Percentiles rank a stretch among this genome's conserved stretches.
Evolutionary conservation across 1,140 invertebrate genomes (phyloP).

Genomic region (Euwallacea fornicatus): DNA sequence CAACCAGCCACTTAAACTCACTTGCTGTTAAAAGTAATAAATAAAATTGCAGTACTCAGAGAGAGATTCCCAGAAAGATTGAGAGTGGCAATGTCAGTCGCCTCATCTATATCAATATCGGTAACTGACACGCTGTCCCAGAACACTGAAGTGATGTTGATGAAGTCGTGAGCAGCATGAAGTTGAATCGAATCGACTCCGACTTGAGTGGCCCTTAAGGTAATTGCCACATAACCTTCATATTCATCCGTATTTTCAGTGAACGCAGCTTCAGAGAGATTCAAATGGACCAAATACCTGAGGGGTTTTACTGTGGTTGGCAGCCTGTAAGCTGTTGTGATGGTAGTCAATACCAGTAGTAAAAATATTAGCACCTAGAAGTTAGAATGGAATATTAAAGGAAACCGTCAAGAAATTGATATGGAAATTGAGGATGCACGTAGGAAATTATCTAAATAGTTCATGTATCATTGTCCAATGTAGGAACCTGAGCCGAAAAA

Average conservation of each 20-base stretch:
- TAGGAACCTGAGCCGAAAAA: no score
- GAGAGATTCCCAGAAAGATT: not conserved
- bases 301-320: constrained; percentile 74
- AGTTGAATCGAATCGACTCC: constrained; percentile 12
- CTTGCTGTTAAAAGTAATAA: not conserved
- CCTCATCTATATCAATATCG: constrained; percentile 20
- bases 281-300: constrained; percentile 71
- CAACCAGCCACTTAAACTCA: constrained; percentile 3
- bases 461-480: no score
- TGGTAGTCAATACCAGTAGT: not conserved
- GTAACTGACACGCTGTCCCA: constrained; percentile 1
- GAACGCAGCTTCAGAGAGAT: constrained; percentile 16
- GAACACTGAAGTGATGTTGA: constrained; percentile 17
- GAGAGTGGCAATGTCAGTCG: constrained; percentile 31
- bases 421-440: no score
- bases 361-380: not conserved
- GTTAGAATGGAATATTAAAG: no score
- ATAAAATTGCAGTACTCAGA: not conserved
- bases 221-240: constrained; percentile 21
- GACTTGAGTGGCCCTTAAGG: not conserved
- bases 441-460: no score
- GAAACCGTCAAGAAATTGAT: no score
- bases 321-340: constrained; percentile 61
- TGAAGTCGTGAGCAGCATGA: constrained; percentile 30
- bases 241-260: constrained; percentile 11